Percentiles rank a stretch among this genome's conserved stretches.
Evolutionary conservation across 2,113 vertebrate genomes (phyloP).

Genomic region (Eleginops maclovinus): DNA sequence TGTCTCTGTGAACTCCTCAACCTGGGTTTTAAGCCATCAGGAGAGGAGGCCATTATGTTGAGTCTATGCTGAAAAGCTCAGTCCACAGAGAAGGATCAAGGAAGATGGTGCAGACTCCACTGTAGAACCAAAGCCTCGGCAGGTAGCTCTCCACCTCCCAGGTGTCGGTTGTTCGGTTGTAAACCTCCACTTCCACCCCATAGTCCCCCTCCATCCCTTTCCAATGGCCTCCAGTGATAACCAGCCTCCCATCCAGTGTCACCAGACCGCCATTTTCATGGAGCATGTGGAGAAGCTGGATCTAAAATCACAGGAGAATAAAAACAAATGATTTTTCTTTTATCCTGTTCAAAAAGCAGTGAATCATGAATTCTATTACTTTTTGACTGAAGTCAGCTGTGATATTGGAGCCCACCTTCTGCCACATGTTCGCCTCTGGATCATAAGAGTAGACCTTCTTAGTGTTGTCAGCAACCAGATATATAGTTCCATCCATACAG

Average conservation of each 20-base stretch:
- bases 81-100: constrained; percentile 91
- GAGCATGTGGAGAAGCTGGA: constrained; percentile 93
- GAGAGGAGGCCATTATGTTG: constrained; percentile 19
- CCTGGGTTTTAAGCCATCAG: not conserved
- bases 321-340: not conserved
- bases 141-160: constrained; percentile 89
- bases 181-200: constrained; percentile 93
- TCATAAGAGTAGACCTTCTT: constrained; percentile 95
- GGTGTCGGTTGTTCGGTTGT: constrained; percentile 84
- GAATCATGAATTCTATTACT: not conserved
- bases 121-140: constrained; percentile 95
- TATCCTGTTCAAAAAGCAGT: not conserved
- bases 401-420: constrained; percentile 86
- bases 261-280: constrained; percentile 95
- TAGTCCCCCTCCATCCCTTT: constrained; percentile 97
- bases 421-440: constrained; percentile 94
- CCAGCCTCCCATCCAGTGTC: constrained; percentile 85
- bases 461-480: constrained; percentile 96
- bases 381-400: not conserved
- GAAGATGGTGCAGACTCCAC: constrained; percentile 89
- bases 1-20: constrained; percentile 21
- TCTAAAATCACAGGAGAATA: constrained; percentile 73
- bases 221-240: constrained; percentile 94
- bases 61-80: constrained; percentile 79
- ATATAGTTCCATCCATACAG: constrained; percentile 88